A percentile compares a stretch with the other conserved stretches of the same genome.
Evolutionary conservation across 2,888 invertebrate species (phyloP).

Genomic region (Drosophila helvetica): DNA sequence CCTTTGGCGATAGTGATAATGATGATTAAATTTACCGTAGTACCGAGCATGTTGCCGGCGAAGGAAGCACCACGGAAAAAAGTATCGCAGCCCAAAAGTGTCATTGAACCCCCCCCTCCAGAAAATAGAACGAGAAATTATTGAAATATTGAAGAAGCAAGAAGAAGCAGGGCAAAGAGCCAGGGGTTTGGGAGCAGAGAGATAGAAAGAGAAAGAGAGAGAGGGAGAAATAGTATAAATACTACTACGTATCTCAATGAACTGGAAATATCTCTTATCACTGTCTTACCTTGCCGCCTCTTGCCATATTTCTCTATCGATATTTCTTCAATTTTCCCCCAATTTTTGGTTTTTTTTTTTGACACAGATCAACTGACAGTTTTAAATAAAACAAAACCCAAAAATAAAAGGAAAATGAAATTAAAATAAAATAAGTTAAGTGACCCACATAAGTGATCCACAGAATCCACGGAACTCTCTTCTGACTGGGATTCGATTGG

Average conservation of each 20-base stretch:
- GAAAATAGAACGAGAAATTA: constrained; percentile 45
- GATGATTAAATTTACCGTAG: constrained; percentile 69
- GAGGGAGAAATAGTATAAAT: background rate
- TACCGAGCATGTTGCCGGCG: constrained; percentile 29
- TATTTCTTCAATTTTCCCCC: constrained; percentile 14
- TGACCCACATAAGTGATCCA: too few relatives aligned
- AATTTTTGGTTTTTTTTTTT: constrained; percentile 45
- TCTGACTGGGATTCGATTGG: too few relatives aligned
- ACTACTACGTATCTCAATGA: constrained; percentile 8
- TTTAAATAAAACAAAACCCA: too few relatives aligned
- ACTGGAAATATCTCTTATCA: constrained; percentile 57
- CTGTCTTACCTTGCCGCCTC: background rate
- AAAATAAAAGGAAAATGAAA: background rate
- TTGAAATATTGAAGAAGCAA: constrained; percentile 54
- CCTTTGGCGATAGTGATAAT: constrained; percentile 54
- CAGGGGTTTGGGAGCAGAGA: background rate
- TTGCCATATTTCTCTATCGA: constrained; percentile 16
- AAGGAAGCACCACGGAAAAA: constrained; percentile 16
- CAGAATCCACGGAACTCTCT: too few relatives aligned
- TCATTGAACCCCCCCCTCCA: constrained; percentile 66
- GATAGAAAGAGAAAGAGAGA: background rate
- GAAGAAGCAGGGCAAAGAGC: constrained; percentile 12
- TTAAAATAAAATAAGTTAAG: too few relatives aligned
- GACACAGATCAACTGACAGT: constrained; percentile 38
- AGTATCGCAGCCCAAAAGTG: constrained; percentile 54